Base-by-base conservation (phyloP, 1,140 invertebrate genomes). In the Cylas formicarius region DNA sequence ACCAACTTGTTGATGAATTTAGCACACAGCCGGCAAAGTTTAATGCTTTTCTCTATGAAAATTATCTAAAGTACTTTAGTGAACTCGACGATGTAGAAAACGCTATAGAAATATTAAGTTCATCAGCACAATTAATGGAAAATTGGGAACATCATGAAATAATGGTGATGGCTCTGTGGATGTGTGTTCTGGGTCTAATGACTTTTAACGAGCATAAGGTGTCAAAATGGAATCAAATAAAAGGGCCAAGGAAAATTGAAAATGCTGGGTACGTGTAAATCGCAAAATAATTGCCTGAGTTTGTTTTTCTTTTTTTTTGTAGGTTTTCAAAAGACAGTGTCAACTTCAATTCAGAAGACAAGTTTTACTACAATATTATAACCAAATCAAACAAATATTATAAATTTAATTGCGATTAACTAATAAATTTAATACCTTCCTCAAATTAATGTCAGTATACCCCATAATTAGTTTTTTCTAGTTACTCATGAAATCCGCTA, bases 41-140 rank as follows among this genome's bases (percentile, higher is more conserved):
- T 61, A 61, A 77, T 0, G 71, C 73, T 35, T 84, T 85, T 55
- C 62, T 86, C 5, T 75, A 80, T 55, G 80, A 83, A 54, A 86
- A 86, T 69, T 86, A 83, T 63, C 57, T 82, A 18, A 74, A 76
- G 27, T 82, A 82, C 49, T 84, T 84, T 48, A 67, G 71, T 1
- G 68, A 68, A 40, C 70, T 81, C 3, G 66, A 74, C 20, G 69
- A 81, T 55, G 68, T 71, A 3, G 61, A 70, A 19, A 53, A 62
- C 33, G 77, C 77, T 9, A 60, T 74, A 0, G 65, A 80, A 44
- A 68, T 73, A 35, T 61, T 86, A 16, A 81, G 79, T 52, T 57
- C 76, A 20, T 70, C 76, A 1, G 78, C 83, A 56, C 67, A 67
- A 34, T 67, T 84, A 54, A 68, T 82, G 27, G 71, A 72, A 2